Evolutionary conservation across 2,113 vertebrate species (phyloP).

Genomic region (Hoplias malabaricus): DNA sequence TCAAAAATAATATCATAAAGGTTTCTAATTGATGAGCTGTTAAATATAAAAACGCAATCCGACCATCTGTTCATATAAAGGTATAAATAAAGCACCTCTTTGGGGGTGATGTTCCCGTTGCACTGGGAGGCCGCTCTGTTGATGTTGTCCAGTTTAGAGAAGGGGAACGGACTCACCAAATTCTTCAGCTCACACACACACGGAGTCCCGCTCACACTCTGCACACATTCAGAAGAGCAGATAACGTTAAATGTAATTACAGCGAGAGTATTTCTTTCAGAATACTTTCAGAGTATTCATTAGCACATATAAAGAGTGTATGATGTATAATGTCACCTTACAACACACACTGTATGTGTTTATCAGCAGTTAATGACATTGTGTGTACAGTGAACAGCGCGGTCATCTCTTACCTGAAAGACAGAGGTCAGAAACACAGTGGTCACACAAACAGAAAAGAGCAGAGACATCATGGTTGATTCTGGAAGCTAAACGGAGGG

Average conservation of each 20-base stretch:
- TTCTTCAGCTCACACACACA: slow-evolving; percentile 68
- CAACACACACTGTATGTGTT: no score
- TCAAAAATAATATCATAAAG: no score
- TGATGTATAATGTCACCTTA: no score
- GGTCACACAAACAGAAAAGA: slow-evolving; percentile 7
- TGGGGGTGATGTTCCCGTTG: slow-evolving; percentile 44
- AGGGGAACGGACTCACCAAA: slow-evolving; percentile 58
- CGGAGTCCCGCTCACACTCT: slow-evolving; percentile 36
- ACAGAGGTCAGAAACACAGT: slow-evolving; percentile 48
- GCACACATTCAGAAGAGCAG: background rate
- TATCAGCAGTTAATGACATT: no score
- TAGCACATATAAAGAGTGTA: no score
- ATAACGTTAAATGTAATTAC: background rate
- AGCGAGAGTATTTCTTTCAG: no score
- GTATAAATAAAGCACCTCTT: slow-evolving; percentile 56
- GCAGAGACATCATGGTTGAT: slow-evolving; percentile 10
- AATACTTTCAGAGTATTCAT: background rate
- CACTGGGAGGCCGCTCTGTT: slow-evolving; percentile 50
- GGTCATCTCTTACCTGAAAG: slow-evolving; percentile 63
- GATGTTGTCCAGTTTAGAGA: slow-evolving; percentile 50
- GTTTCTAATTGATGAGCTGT: no score
- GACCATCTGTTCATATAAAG: no score
- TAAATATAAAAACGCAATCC: no score
- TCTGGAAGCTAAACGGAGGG: background rate
- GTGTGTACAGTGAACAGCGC: no score